Evolutionary conservation across 2,888 invertebrate genomes (phyloP).

Genomic region (Alitta virens): DNA sequence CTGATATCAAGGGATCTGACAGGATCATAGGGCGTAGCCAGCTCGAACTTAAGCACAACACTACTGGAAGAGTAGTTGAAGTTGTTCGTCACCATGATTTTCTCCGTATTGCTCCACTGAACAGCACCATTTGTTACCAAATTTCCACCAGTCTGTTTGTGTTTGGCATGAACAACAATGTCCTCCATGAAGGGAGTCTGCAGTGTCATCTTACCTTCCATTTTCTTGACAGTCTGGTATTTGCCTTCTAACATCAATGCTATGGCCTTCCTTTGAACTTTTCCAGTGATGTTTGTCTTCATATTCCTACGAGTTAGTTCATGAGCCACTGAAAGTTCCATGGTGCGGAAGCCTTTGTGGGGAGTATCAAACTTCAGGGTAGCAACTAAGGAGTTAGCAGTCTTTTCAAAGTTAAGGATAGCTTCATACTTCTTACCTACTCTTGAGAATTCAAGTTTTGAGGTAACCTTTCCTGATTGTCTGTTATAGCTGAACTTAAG

Average conservation of each 20-base stretch:
- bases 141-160: not conserved
- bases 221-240: not conserved
- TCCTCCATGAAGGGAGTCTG: not conserved
- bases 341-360: not conserved
- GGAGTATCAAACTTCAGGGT: not conserved
- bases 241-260: too few species aligned
- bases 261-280: too few species aligned
- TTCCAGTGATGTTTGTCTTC: not conserved
- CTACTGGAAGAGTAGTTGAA: not conserved
- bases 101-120: not conserved
- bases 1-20: not conserved
- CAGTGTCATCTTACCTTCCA: not conserved
- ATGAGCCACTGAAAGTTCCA: not conserved
- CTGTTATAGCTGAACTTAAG: not conserved
- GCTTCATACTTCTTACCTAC: not conserved
- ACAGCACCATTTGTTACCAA: not conserved
- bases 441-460: not conserved
- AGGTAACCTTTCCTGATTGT: not conserved
- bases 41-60: not conserved
- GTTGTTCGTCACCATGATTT: not conserved
- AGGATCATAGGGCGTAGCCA: not conserved
- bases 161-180: not conserved
- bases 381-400: not conserved
- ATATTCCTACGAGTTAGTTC: too few species aligned
- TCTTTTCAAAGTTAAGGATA: not conserved